These are phyloP conservation scores for Myotis lucifugus DNA, from an alignment of 2,113 vertebrate genomes.

Conservation along the genomic window DNA sequence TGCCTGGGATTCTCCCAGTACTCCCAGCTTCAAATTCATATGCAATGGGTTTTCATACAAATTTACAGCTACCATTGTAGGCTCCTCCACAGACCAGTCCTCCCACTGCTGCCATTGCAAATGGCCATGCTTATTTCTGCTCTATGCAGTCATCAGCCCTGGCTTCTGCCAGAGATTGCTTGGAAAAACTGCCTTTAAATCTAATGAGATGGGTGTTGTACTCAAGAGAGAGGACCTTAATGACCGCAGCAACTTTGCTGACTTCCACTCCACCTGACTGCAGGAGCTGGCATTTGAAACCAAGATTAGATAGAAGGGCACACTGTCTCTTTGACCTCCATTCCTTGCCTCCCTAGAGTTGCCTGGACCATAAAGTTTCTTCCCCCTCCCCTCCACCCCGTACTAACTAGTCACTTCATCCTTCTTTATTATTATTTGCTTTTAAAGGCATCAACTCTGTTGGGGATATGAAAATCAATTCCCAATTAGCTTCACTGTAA, in stretches of 20 bases:
- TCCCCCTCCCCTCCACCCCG: background rate
- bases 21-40: background rate
- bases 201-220: constrained; percentile 59
- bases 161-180: constrained; percentile 30
- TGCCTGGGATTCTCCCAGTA: background rate
- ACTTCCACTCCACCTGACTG: constrained; percentile 59
- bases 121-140: background rate
- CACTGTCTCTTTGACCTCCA: constrained; percentile 34
- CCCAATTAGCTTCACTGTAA: constrained; percentile 25
- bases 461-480: constrained; percentile 60
- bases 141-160: background rate
- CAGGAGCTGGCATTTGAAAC: constrained; percentile 47
- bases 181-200: constrained; percentile 6
- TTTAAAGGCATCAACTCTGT: background rate
- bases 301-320: constrained; percentile 30
- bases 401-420: background rate
- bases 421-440: constrained; percentile 23
- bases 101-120: background rate
- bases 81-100: constrained; percentile 1
- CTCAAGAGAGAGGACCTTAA: constrained; percentile 55
- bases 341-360: background rate
- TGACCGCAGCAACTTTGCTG: constrained; percentile 44
- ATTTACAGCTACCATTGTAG: background rate
- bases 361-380: background rate
- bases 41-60: background rate